Conservation (phyloP, 2,797 vertebrate species). For the Salmo trutta region DNA sequence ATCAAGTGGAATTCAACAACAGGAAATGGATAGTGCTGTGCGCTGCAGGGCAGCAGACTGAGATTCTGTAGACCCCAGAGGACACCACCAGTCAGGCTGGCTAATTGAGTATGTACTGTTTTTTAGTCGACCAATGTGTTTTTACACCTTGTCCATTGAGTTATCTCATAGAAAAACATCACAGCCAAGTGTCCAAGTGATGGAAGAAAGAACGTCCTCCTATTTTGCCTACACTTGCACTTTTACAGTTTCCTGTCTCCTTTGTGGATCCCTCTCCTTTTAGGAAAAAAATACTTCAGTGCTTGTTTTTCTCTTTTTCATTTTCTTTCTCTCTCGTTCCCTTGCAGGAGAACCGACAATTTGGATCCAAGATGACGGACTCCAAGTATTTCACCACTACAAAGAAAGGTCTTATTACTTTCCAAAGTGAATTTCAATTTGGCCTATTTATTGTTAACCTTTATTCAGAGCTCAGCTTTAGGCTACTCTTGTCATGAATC, state of each 20-base stretch:
- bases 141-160: conserved; percentile 50
- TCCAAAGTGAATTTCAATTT: background rate
- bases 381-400: conserved; percentile 99
- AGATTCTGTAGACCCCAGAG: background rate
- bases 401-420: conserved; percentile 87
- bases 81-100: conserved; percentile 14
- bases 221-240: conserved; percentile 63
- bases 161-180: conserved; percentile 43
- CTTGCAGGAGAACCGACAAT: conserved; percentile 79
- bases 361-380: conserved; percentile 93
- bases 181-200: conserved; percentile 34
- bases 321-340: conserved; percentile 45
- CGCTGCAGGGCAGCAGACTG: conserved; percentile 14
- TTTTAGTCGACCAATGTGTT: conserved; percentile 18
- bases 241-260: conserved; percentile 67
- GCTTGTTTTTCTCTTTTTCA: conserved; percentile 19
- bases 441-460: background rate
- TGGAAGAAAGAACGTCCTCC: conserved; percentile 62
- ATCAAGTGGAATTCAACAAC: conserved; percentile 32
- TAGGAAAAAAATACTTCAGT: conserved; percentile 20
- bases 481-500: background rate
- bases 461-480: conserved; percentile 1
- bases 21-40: conserved; percentile 43
- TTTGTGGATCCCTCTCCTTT: conserved; percentile 32
- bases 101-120: conserved; percentile 37